Base-by-base conservation (phyloP, 1,140 invertebrate species). In the Papilio polyxenes region DNA sequence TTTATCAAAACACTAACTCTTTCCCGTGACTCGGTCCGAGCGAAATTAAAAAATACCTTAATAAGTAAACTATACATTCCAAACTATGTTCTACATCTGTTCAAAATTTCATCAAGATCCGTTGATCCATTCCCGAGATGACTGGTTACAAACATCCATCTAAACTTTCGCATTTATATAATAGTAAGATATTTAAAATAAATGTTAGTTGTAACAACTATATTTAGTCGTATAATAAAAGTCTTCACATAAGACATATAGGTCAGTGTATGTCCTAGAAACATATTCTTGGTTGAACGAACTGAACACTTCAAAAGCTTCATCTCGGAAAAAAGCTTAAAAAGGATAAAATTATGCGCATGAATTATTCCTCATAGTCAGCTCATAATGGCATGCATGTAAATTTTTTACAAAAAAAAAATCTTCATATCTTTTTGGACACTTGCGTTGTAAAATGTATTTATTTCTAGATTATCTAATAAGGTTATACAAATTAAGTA, bases 271-370 rank as follows among this genome's bases (percentile, higher is more conserved):
- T 75, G 48, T 56, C 20, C 51, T 77, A 56, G 49, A 77, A 53
- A 77, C 75, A 51, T n/a, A 51, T 79, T 40, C 40, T 65, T 17
- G 56, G 77, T 62, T 62, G 31, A 79, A 79, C n/a, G 77, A 79
- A 79, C 77, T 65, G 77, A 31, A 79, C 56, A 79, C 77, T 79
- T 62, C 77, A 79, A 40, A 79, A 37, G 56, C 77, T 48, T 79
- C 56, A 40, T 79, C 56, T 2, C 9, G 77, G 15, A 37, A 56
- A 51, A 79, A 79, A 79, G 40, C 17, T 79, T 44, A 79, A 79
- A 79, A 77, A 77, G 48, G 77, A 62, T 79, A 59, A 62, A 79
- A 20, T 79, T 79, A 79, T 79, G 77, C 77, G 77, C 77, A 79
- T 65, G 77, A 79, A 79, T 79, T 79, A 79, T 44, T 65, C 11